These are phyloP conservation scores for Ornithoptera priamus DNA, from an alignment of 2,888 invertebrate species.

Conservation along the genomic window DNA sequence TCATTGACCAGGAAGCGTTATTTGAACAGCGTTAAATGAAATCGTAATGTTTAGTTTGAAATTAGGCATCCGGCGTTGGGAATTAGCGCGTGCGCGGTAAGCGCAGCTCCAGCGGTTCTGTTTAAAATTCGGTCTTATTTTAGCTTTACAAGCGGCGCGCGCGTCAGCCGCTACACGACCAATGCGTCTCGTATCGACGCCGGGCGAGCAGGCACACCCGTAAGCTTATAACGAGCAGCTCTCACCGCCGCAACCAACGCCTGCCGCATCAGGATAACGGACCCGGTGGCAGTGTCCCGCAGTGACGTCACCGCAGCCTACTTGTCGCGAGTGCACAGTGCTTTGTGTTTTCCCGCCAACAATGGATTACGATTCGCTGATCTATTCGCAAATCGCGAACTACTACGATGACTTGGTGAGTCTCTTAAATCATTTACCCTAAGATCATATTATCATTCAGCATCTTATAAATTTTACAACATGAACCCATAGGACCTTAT, in stretches of 20 bases:
- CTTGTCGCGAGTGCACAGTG: slow-evolving; percentile 29
- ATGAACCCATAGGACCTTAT: no score
- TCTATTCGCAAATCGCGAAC: slow-evolving; percentile 82
- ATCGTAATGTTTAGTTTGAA: slow-evolving; percentile 20
- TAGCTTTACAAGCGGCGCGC: slow-evolving; percentile 78
- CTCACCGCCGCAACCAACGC: background rate
- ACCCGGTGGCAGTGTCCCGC: background rate
- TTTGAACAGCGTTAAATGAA: slow-evolving; percentile 6
- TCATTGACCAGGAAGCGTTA: slow-evolving; percentile 6
- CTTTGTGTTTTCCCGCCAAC: slow-evolving; percentile 39
- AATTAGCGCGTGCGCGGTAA: slow-evolving; percentile 40
- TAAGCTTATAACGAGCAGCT: slow-evolving; percentile 18
- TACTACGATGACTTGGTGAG: slow-evolving; percentile 83
- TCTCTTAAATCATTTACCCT: background rate
- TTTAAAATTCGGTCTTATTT: slow-evolving; percentile 81
- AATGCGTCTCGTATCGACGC: slow-evolving; percentile 78
- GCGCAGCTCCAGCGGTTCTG: slow-evolving; percentile 64
- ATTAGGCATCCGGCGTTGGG: slow-evolving; percentile 15
- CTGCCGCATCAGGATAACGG: slow-evolving; percentile 19
- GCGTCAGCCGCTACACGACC: slow-evolving; percentile 73
- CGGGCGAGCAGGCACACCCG: slow-evolving; percentile 39
- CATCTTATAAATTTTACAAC: no score
- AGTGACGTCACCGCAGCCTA: background rate
- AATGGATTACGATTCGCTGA: slow-evolving; percentile 84
- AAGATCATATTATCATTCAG: no score